Evolutionary conservation across 2,797 vertebrate species (phyloP).

Genomic region (Enteromius treurensis): DNA sequence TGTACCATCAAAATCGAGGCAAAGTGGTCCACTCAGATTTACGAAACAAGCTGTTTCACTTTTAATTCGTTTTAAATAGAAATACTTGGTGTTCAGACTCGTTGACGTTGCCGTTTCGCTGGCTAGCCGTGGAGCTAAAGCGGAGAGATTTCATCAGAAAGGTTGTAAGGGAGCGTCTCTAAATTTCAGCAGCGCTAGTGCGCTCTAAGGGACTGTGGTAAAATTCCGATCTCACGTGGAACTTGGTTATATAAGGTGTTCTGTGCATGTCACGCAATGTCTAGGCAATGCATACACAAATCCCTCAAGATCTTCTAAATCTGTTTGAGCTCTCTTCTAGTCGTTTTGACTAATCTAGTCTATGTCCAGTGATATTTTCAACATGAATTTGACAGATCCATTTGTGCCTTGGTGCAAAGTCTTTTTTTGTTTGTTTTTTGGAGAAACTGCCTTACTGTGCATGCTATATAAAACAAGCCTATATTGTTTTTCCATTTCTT

Average conservation of each 20-base stretch:
- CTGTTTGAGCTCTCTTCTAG: background rate
- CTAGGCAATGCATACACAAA: background rate
- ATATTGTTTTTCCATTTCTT: background rate
- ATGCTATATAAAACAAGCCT: background rate
- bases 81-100: background rate
- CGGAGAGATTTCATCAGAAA: conserved; percentile 81
- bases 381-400: background rate
- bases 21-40: no score
- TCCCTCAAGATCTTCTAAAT: background rate
- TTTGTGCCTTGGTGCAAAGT: background rate
- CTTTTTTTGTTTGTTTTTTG: background rate
- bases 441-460: background rate
- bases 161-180: conserved; percentile 63
- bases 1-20: background rate
- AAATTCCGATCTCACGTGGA: conserved; percentile 24
- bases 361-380: background rate
- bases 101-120: conserved; percentile 28
- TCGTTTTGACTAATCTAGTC: background rate
- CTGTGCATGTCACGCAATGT: background rate
- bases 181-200: conserved; percentile 2
- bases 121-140: conserved; percentile 45
- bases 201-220: conserved; percentile 63
- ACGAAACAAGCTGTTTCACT: background rate
- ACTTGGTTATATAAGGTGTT: conserved; percentile 52
- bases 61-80: background rate